These are phyloP conservation scores for Sipha maydis DNA, from an alignment of 2,888 invertebrate species.

Conservation along the genomic window DNA sequence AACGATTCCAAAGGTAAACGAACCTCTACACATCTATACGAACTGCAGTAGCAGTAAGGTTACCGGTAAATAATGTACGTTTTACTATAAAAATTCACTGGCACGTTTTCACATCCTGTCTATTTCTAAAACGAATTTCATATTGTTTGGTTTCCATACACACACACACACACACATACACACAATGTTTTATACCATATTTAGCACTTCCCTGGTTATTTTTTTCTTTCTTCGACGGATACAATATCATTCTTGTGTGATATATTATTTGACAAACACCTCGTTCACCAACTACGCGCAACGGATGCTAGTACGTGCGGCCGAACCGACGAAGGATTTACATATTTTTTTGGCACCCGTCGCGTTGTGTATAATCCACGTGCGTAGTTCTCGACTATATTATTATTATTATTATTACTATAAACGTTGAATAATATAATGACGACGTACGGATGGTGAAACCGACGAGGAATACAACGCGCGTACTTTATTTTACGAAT, in stretches of 20 bases:
- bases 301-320: slow-evolving; percentile 52
- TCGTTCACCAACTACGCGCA: not conserved
- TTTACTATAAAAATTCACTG: slow-evolving; percentile 59
- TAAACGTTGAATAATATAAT: not conserved
- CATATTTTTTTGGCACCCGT: slow-evolving; percentile 60
- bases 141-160: slow-evolving; percentile 47
- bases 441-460: not conserved
- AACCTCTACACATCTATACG: slow-evolving; percentile 3
- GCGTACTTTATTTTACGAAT: too few relatives aligned
- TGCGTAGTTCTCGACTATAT: not conserved
- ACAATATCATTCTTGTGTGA: not conserved
- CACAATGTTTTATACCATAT: slow-evolving; percentile 18
- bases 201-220: slow-evolving; percentile 54
- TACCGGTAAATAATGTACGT: slow-evolving; percentile 20
- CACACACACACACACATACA: not conserved
- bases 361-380: not conserved
- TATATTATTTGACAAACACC: slow-evolving; percentile 44
- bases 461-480: not conserved
- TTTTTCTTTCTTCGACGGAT: not conserved
- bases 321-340: slow-evolving; percentile 31
- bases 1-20: slow-evolving; percentile 50
- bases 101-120: slow-evolving; percentile 61
- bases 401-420: not conserved
- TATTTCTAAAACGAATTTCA: slow-evolving; percentile 23
- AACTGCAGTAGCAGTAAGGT: not conserved